These are phyloP conservation scores for Sceloporus undulatus DNA, from an alignment of 2,113 vertebrate genomes.

Conservation along the genomic window DNA sequence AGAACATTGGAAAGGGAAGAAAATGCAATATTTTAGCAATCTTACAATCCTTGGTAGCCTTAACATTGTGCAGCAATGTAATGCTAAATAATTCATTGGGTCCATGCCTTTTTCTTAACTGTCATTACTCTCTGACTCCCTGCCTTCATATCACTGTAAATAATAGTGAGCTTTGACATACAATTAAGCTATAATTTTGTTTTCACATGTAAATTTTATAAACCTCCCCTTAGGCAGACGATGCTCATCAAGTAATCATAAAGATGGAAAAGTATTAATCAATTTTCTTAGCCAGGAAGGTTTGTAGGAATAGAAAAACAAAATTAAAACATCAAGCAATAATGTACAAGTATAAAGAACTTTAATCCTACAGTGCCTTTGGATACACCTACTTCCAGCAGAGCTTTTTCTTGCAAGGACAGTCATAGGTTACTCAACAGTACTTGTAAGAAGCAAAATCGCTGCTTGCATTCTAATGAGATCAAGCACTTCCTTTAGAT, in stretches of 20 bases:
- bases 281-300: slow-evolving; percentile 22
- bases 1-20: background rate
- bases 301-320: slow-evolving; percentile 17
- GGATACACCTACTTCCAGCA: background rate
- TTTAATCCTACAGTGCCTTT: background rate
- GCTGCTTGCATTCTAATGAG: background rate
- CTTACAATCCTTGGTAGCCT: background rate
- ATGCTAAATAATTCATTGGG: background rate
- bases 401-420: slow-evolving; percentile 21
- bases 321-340: slow-evolving; percentile 24
- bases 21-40: background rate
- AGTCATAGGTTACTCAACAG: background rate
- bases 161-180: slow-evolving; percentile 16
- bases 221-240: slow-evolving; percentile 7
- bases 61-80: background rate
- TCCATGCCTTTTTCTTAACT: background rate
- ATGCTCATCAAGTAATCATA: slow-evolving; percentile 11
- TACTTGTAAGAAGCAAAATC: background rate
- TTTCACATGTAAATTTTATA: slow-evolving; percentile 23
- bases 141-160: slow-evolving; percentile 15
- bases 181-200: slow-evolving; percentile 40
- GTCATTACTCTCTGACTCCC: slow-evolving; percentile 5
- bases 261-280: slow-evolving; percentile 26
- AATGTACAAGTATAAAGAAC: slow-evolving; percentile 16
- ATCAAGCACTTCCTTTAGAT: background rate